Base-by-base conservation (phyloP, 2,113 vertebrate species). In the Nymphicus hollandicus region DNA sequence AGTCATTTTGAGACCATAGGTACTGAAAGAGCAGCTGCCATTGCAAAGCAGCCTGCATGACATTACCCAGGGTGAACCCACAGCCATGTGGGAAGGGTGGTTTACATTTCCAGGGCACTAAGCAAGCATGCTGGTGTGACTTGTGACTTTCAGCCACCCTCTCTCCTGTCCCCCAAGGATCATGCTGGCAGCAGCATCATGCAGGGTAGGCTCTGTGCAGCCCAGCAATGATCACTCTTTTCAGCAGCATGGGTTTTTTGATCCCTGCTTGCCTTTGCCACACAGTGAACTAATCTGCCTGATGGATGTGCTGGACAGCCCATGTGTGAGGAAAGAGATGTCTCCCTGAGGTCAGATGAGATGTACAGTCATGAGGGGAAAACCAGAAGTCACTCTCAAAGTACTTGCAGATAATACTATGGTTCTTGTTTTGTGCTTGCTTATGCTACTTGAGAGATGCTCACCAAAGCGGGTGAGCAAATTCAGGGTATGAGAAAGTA, bases 31-130 rank as follows among this genome's bases (percentile, higher is more conserved):
- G 27, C 73, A 22, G 12, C 49, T 44, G 24, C 44, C 44, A 18
- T 0, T 0, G 3, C 76, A 50, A 41, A 50, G 35, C 39, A 33
- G n/a, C 49, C 14, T 15, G 7, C 2, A 1, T 3, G 16, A 43
- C 56, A 17, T 46, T 27, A 11, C 11, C 18, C 7, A 17, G 3
- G 10, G 27, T 1, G 4, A 65, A 4, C 20, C 31, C 2, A 0
- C 20, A 77, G n/a, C 47, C 13, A 1, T 0, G 1, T 11, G 33
- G 56, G 37, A 70, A 17, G 7, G 9, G 8, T 18, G 39, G 18
- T 41, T 70, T 31, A 3, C 19, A 4, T 60, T 53, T 33, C 41
- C 70, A 84, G 35, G 31, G 47, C 25, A 24, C 13, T 4, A 25
- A 43, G 18, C 17, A 13, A 31, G 33, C 29, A 35, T 85, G 60